Evolutionary conservation across 2,888 invertebrate species (phyloP).

Genomic region (Hyposoter didymator): DNA sequence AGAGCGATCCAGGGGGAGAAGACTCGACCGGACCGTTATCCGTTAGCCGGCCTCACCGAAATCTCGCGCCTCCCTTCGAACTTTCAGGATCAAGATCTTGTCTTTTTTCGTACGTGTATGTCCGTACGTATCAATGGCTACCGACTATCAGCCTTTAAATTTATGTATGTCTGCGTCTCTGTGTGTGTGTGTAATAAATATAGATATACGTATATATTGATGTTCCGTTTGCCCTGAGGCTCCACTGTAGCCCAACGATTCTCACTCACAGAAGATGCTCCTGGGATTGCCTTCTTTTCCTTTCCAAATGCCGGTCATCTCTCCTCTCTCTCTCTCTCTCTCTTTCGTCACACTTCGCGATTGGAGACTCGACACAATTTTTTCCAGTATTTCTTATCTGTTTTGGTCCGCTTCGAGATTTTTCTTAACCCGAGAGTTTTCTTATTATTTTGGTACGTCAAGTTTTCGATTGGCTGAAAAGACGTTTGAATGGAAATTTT

Average conservation of each 20-base stretch:
- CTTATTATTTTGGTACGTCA: background rate
- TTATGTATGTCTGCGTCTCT: background rate
- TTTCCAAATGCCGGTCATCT: slow-evolving; percentile 59
- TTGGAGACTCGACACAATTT: slow-evolving; percentile 31
- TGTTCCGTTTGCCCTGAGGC: slow-evolving; percentile 11
- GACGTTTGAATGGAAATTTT: slow-evolving; percentile 14
- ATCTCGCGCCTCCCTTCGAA: slow-evolving; percentile 52
- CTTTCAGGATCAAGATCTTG: slow-evolving; percentile 43
- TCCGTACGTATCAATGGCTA: background rate
- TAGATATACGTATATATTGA: background rate
- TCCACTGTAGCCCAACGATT: slow-evolving; percentile 36
- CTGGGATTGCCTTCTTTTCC: slow-evolving; percentile 56
- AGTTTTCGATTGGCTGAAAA: background rate
- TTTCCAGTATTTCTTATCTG: background rate
- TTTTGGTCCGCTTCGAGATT: background rate
- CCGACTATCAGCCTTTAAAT: background rate
- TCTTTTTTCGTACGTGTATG: slow-evolving; percentile 10
- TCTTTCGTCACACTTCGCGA: slow-evolving; percentile 34
- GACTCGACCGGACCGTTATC: slow-evolving; percentile 54
- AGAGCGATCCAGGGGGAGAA: slow-evolving; percentile 24
- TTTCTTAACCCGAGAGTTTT: background rate
- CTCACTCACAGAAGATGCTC: slow-evolving; percentile 63
- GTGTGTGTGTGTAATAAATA: background rate
- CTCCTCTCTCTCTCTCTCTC: slow-evolving; percentile 10
- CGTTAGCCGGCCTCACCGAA: slow-evolving; percentile 54